Evolutionary conservation across 2,888 invertebrate species (phyloP).

Genomic region (Arge pagana): DNA sequence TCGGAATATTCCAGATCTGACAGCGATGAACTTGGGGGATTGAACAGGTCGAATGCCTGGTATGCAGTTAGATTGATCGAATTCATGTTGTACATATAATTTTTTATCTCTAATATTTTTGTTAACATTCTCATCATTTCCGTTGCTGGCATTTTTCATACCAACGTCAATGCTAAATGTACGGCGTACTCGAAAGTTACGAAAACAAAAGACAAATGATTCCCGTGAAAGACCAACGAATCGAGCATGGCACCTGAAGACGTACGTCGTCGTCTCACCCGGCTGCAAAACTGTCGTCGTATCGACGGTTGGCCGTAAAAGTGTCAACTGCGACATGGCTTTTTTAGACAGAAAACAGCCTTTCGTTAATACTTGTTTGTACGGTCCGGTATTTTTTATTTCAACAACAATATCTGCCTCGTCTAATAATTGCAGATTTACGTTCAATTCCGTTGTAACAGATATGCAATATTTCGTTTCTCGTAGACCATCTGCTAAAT

Average conservation of each 20-base stretch:
- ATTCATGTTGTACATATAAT: constrained; percentile 35
- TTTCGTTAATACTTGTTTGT: constrained; percentile 58
- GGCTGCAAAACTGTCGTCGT: constrained; percentile 56
- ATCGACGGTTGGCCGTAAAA: constrained; percentile 56
- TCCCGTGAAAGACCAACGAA: constrained; percentile 68
- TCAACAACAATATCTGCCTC: constrained; percentile 58
- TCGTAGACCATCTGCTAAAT: constrained; percentile 40
- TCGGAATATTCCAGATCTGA: constrained; percentile 54
- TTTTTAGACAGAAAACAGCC: constrained; percentile 62
- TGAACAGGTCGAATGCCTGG: constrained; percentile 62
- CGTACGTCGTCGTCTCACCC: constrained; percentile 56
- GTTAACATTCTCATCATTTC: constrained; percentile 17
- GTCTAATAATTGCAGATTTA: constrained; percentile 58
- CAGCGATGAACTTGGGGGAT: constrained; percentile 66
- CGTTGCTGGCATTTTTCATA: constrained; percentile 30
- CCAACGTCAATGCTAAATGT: constrained; percentile 63
- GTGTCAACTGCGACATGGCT: constrained; percentile 61
- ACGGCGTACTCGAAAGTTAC: constrained; percentile 66
- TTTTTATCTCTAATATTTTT: constrained; percentile 38
- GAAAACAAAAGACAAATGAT: constrained; percentile 66
- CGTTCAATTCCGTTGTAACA: constrained; percentile 59
- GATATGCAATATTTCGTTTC: constrained; percentile 61
- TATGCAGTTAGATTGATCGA: constrained; percentile 54
- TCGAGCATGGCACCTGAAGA: constrained; percentile 63
- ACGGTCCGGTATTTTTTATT: constrained; percentile 57